Evolutionary conservation across 1,140 invertebrate species (phyloP), one percentile per base, ranked within the genome.

Genomic region (Brachionus rotundiformis): DNA sequence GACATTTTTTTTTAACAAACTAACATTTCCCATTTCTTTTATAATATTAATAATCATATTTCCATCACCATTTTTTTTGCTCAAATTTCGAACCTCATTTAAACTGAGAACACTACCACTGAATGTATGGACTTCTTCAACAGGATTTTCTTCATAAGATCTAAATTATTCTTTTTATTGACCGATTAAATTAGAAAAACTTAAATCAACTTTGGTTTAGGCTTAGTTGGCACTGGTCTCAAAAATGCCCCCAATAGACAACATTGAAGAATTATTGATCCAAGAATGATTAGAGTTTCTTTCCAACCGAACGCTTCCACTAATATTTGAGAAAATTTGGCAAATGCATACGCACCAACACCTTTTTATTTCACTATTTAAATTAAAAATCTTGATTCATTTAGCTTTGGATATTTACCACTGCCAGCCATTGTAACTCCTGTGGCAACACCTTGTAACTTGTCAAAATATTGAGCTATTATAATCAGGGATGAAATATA

Each of bases 391-490:
- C 23, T 23, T 7, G 19, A 7, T 54, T 19, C 0, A 8, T 10
- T 54, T 54, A 16, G 8, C 10, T 27, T 75, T 13, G n/a, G 13
- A 13, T 54, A 54, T 33, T 54, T 63, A 4, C 87, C 87, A 5
- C 85, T 85, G 6, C 87, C 87, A 81, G 85, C 85, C 3, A 86
- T 82, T 1, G 94, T 93, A 47, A 96, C 92, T n/a, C 95, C 95
- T 0, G 94, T 96, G 0, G 95, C 94, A 77, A 96, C 88, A 1
- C 94, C 94, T 76, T 95, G 89, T 91, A 93, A 94, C 87, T 92
- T 92, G 86, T 95, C 94, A 87, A 96, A 97, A 90, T 96, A 97
- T 88, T 94, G 94, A 10, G 94, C 93, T 1, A 95, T 92, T 3
- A 93, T 93, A 83, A 96, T 92, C 39, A 96, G 93, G 3, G 94